Base-by-base conservation (phyloP, 1,140 invertebrate genomes). In the Geopemphigus sp. region DNA sequence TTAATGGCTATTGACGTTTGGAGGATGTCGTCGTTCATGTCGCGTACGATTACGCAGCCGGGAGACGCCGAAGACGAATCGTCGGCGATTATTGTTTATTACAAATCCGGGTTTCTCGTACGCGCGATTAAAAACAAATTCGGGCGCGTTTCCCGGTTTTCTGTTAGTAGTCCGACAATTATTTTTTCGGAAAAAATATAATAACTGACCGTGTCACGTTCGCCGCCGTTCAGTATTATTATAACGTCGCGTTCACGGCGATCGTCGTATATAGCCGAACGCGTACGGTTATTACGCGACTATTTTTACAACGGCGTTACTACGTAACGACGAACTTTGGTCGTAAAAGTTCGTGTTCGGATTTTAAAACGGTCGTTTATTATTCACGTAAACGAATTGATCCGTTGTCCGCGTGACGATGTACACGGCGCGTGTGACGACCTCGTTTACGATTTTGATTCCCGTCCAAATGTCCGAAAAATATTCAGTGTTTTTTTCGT, bases 301-400 rank as follows among this genome's bases (percentile, higher is more conserved):
- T 59, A 24, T 26, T 59, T 59, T 59, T n/a, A n/a, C n/a, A n/a
- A 59, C 26, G 24, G 56, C 56, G 19, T 66, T n/a, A n/a, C n/a
- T n/a, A 66, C 5, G 4, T 26, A 39, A 32, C 10, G 45, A 50
- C 15, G 24, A 68, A 24, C n/a, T 68, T 68, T 68, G 14, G 24
- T 15, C 22, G 22, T 50, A 50, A 68, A 39, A 68, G 64, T 68
- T 68, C 66, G 39, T 47, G 66, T 68, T 68, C 26, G 39, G 24
- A 26, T 26, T 50, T 26, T 50, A 14, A 50, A 68, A 66, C 64
- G 26, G 22, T 50, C 24, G 50, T 68, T 50, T 17, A 50, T 68
- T 68, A 68, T 68, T 68, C 26, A 68, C n/a, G 64, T 22, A 39
- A 66, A 68, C 24, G 64, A 68, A 68, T 50, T 50, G 64, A 47